Evolutionary conservation across 2,888 invertebrate species (phyloP).

Genomic region (Drosophila fungiperda): DNA sequence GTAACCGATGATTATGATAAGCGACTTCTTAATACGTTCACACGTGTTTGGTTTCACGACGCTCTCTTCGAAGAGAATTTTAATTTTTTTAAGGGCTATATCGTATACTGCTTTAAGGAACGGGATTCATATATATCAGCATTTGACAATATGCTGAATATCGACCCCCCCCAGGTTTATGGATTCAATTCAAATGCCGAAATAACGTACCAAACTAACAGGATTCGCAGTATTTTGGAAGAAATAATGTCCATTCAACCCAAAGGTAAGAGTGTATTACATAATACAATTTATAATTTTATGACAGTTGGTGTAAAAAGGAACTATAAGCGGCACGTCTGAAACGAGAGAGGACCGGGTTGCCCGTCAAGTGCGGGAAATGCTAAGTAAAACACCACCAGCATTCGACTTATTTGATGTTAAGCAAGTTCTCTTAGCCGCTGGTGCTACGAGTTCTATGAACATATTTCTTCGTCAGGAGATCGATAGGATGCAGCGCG

Average conservation of each 20-base stretch:
- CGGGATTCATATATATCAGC: slow-evolving; percentile 90
- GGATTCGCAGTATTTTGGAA: slow-evolving; percentile 90
- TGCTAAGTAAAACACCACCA: slow-evolving; percentile 91
- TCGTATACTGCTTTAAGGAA: slow-evolving; percentile 89
- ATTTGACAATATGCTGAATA: slow-evolving; percentile 90
- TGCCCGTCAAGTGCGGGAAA: slow-evolving; percentile 89
- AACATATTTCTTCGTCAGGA: slow-evolving; percentile 95
- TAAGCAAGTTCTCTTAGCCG: slow-evolving; percentile 89
- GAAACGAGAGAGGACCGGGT: slow-evolving; percentile 93
- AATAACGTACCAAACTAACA: slow-evolving; percentile 94
- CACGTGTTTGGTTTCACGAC: slow-evolving; percentile 91
- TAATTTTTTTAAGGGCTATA: slow-evolving; percentile 92
- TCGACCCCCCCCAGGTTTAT: slow-evolving; percentile 94
- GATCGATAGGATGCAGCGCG: slow-evolving; percentile 94
- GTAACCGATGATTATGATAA: slow-evolving; percentile 96
- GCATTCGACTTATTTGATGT: slow-evolving; percentile 93
- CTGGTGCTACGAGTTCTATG: slow-evolving; percentile 90
- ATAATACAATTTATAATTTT: not conserved
- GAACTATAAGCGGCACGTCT: slow-evolving; percentile 90
- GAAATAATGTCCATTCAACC: slow-evolving; percentile 93
- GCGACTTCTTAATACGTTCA: slow-evolving; percentile 91
- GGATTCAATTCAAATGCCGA: slow-evolving; percentile 96
- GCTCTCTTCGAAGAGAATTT: slow-evolving; percentile 90
- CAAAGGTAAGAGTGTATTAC: slow-evolving; percentile 85
- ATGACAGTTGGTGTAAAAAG: slow-evolving; percentile 78